Percentiles rank a stretch among this genome's conserved stretches.
These are phyloP conservation scores for Nemopilema nomurai DNA, from an alignment of 30 jellyfish, hydroid and myxozoan genomes.

Conservation along the genomic window DNA sequence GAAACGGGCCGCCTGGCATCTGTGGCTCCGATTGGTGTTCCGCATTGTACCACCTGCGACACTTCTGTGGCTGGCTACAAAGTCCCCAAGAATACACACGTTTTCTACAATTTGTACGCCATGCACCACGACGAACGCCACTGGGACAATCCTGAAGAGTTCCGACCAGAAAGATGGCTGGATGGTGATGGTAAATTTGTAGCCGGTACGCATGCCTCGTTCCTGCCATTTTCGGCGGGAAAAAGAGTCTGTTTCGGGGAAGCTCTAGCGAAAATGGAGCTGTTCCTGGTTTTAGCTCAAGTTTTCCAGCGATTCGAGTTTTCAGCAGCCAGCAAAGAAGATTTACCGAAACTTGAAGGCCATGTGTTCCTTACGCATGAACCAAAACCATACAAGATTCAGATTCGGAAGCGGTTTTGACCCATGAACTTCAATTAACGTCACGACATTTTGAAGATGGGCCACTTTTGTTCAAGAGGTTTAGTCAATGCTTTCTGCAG, in stretches of 20 bases:
- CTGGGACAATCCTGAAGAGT: slow-evolving; percentile 40
- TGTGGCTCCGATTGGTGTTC: slow-evolving; percentile 74
- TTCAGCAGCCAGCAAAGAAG: slow-evolving; percentile 11
- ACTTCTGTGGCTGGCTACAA: slow-evolving; percentile 70
- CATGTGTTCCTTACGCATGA: slow-evolving; percentile 43
- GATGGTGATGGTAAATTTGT: slow-evolving; percentile 30
- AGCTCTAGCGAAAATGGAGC: slow-evolving; percentile 56
- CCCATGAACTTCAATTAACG: too few relatives aligned
- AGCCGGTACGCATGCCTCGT: slow-evolving; percentile 19
- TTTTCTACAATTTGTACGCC: slow-evolving; percentile 56
- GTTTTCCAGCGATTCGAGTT: slow-evolving; percentile 27
- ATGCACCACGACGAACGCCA: slow-evolving; percentile 75
- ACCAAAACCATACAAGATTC: slow-evolving; percentile 38
- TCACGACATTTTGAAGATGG: too few relatives aligned
- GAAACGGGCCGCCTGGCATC: slow-evolving; percentile 78
- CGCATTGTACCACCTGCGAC: slow-evolving; percentile 78
- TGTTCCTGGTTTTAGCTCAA: slow-evolving; percentile 31
- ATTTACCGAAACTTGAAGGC: slow-evolving; percentile 32
- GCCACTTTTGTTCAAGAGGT: too few relatives aligned
- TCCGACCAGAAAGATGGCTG: slow-evolving; percentile 58
- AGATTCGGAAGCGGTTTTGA: slow-evolving; percentile 15
- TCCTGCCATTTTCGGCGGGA: slow-evolving; percentile 63
- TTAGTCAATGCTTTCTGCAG: too few relatives aligned
- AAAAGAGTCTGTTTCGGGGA: slow-evolving; percentile 61
- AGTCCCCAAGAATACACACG: slow-evolving; percentile 68